Base-by-base conservation (phyloP, 2,888 invertebrate genomes). In the Diplolepis rosae region DNA sequence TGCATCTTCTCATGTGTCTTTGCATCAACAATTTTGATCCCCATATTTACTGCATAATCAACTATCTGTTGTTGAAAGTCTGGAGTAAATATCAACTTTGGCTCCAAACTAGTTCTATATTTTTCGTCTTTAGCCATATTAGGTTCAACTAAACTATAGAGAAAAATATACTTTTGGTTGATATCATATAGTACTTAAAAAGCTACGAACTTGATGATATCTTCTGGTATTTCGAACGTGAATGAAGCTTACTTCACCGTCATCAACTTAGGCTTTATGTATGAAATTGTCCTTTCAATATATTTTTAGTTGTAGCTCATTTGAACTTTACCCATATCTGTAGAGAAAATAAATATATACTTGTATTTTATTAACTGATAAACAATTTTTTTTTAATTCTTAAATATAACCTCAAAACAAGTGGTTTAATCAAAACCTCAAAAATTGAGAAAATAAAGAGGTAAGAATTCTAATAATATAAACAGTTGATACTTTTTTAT, bases 21-120 rank as follows among this genome's bases (percentile, higher is more conserved):
- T 48, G 45, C 45, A 48, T 15, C 45, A 48, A 15, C 15, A 48
- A 48, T 48, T 48, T 48, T 18, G 3, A 18, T 48, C 4, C 45
- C 45, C 45, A 48, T 48, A 22, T 48, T 48, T 48, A 48, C 45
- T 48, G 45, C 45, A 48, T 48, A 48, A 48, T 48, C 45, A 18
- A 48, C 45, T 18, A 48, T 15, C 45, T 48, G 18, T 7, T 18
- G 45, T 48, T 48, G 18, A 15, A 48, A 48, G 7, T 48, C 45
- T 48, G 45, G 45, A 48, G 45, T 48, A 2, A 22, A 22, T 18
- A 48, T 48, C 18, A 18, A 48, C 22, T 48, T 48, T 18, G 7
- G 7, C 4, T 48, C 22, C 15, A 9, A 15, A 9, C 18, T 48
- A 9, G 7, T 15, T 48, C 11, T 48, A 2, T 15, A 18, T 48